Conservation (phyloP, 2,797 vertebrate genomes). For the Chiroxiphia lanceolata region DNA sequence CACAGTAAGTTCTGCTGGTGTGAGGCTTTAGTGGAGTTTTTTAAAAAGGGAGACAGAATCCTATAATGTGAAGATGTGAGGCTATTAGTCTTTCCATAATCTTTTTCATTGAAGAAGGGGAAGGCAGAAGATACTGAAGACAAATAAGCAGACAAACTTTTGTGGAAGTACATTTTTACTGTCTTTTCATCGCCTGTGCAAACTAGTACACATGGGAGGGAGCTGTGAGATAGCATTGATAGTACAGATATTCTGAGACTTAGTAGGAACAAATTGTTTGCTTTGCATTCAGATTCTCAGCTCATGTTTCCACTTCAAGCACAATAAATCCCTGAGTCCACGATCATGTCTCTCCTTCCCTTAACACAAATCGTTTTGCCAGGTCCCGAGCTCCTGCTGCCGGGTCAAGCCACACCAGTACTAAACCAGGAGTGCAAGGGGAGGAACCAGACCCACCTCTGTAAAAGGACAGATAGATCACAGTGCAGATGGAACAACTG, state of each 20-base stretch:
- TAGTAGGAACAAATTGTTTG: not conserved
- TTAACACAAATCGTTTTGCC: not conserved
- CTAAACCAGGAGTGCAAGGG: not conserved
- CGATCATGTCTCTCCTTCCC: not conserved
- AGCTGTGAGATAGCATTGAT: not conserved
- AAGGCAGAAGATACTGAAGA: not conserved
- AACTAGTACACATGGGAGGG: not conserved
- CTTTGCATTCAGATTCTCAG: not conserved
- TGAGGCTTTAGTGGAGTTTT: not conserved
- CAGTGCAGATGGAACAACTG: not conserved
- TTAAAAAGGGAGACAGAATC: not conserved
- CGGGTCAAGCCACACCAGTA: not conserved
- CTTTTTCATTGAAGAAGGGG: not conserved
- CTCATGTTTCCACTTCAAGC: not conserved
- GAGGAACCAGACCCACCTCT: not conserved
- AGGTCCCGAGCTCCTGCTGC: not conserved
- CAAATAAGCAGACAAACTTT: not conserved
- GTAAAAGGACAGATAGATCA: conserved; percentile 15
- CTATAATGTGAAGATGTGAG: not conserved
- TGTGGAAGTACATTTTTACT: not conserved
- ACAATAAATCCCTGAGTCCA: not conserved
- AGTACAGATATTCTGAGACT: not conserved
- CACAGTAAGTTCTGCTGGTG: not conserved
- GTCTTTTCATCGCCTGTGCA: not conserved
- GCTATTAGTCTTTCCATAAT: not conserved